Evolutionary conservation across 2,888 invertebrate species (phyloP).

Genomic region (Nephrotoma guestfalica): DNA sequence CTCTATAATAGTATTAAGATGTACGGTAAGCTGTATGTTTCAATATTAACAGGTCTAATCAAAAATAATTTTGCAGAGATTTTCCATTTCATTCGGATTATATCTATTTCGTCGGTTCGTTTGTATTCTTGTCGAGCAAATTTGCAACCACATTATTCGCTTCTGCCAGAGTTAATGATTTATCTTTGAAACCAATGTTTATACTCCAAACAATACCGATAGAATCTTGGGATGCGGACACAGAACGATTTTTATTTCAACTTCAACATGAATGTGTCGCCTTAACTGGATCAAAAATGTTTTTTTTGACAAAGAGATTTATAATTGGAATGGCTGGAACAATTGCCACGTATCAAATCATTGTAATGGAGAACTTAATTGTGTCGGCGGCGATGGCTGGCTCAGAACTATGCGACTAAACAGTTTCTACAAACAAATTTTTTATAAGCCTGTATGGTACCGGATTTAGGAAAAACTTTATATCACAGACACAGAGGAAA

Average conservation of each 20-base stretch:
- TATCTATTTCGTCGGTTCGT: neutral
- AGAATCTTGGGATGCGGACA: neutral
- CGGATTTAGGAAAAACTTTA: too few relatives aligned
- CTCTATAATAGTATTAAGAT: neutral
- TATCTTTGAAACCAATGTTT: neutral
- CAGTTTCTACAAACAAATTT: too few relatives aligned
- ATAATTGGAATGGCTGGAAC: neutral
- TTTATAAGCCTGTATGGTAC: too few relatives aligned
- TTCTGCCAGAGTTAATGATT: neutral
- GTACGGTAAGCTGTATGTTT: neutral
- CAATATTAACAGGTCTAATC: neutral
- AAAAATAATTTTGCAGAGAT: neutral
- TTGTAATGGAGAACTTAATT: neutral
- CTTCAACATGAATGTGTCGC: neutral
- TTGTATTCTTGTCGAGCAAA: neutral
- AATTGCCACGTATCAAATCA: neutral
- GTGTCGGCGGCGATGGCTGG: neutral
- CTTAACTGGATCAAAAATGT: neutral
- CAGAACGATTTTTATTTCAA: neutral
- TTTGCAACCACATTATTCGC: neutral
- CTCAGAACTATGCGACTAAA: neutral
- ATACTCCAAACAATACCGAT: neutral
- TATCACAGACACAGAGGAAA: too few relatives aligned
- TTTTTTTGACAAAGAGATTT: neutral
- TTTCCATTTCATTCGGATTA: neutral